Conservation (phyloP, 2,888 invertebrate species). For the Halictus quadricinctus region DNA sequence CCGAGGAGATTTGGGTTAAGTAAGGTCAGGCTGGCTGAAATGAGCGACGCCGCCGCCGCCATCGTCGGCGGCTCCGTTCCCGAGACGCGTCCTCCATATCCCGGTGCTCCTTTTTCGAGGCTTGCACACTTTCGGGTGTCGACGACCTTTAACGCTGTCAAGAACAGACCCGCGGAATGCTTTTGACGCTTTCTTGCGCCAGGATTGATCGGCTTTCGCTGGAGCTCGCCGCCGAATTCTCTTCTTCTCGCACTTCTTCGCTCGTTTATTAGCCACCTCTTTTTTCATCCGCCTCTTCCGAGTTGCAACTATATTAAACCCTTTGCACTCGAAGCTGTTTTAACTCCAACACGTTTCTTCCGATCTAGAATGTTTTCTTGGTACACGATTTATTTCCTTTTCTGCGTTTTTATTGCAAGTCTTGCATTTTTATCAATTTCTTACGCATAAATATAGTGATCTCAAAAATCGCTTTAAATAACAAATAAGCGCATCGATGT, state of each 20-base stretch:
- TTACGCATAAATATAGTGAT: too few species aligned
- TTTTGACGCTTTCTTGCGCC: constrained; percentile 10
- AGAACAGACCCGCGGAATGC: background rate
- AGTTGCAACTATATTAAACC: background rate
- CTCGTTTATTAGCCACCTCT: background rate
- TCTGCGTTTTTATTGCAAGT: too few species aligned
- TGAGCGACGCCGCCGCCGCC: constrained; percentile 21
- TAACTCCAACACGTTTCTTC: background rate
- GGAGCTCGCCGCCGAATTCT: background rate
- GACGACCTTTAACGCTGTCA: constrained; percentile 6
- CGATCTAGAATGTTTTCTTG: background rate
- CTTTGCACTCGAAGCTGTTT: background rate
- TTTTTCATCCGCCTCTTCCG: background rate
- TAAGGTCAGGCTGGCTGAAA: constrained; percentile 54
- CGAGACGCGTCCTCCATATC: background rate
- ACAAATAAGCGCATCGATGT: too few species aligned
- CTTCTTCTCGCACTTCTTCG: background rate
- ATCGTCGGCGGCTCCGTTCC: background rate
- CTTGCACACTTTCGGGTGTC: constrained; percentile 17
- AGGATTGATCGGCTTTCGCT: constrained; percentile 3
- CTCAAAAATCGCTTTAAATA: too few species aligned
- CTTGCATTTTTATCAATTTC: background rate
- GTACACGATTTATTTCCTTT: background rate
- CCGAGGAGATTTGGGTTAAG: constrained; percentile 60
- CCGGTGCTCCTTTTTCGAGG: constrained; percentile 21